phyloP scores from a whole-genome alignment of 2,888 invertebrate genomes.

The Thereva unica region DNA sequence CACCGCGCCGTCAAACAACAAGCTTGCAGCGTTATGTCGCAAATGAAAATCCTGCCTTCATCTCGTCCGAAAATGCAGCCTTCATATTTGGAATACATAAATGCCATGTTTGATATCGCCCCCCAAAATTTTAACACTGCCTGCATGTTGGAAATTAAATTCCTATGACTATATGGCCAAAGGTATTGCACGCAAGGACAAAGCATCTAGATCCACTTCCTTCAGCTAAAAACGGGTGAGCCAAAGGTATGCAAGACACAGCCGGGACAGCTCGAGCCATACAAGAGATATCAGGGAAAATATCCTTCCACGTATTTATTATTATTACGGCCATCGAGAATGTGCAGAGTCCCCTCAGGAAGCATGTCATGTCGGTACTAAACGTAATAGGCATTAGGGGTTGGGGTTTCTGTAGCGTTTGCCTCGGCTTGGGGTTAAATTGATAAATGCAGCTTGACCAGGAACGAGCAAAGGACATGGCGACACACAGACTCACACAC shows the following conservation, averaged over 20 bases:
- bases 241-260: conserved; percentile 3
- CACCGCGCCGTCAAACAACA: too few species aligned
- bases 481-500: conserved; percentile 1
- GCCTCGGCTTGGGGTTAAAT: conserved; percentile 25
- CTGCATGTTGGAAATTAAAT: conserved; percentile 33
- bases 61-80: conserved; percentile 19
- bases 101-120: conserved; percentile 30
- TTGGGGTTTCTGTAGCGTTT: conserved; percentile 14
- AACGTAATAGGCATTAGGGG: conserved; percentile 27
- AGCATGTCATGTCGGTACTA: conserved; percentile 22
- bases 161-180: conserved; percentile 16
- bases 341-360: not conserved
- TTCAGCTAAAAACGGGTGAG: not conserved
- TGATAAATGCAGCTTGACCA: conserved; percentile 25
- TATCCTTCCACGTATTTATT: not conserved
- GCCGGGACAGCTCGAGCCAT: not conserved
- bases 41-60: too few species aligned
- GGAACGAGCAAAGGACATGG: not conserved
- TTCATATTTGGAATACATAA: conserved; percentile 27
- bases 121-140: conserved; percentile 29
- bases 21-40: too few species aligned
- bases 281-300: conserved; percentile 24
- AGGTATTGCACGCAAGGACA: conserved; percentile 16
- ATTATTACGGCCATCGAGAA: too few species aligned
- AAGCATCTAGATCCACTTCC: too few species aligned